phyloP scores from a whole-genome alignment of 2,888 invertebrate genomes.

The Idaea aversata region DNA sequence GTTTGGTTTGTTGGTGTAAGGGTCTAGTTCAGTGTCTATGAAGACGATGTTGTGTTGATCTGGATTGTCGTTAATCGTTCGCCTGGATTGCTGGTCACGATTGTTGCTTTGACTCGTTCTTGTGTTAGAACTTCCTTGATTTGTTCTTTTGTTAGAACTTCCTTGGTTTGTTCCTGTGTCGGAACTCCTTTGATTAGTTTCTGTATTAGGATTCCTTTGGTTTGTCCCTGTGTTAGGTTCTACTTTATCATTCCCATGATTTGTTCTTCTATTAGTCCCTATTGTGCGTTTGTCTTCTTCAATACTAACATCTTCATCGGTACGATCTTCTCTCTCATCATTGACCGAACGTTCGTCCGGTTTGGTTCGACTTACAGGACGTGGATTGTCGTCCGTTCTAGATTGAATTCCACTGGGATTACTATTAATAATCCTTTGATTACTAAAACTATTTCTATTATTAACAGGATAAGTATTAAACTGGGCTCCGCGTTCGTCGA shows the following conservation, averaged over 20 bases:
- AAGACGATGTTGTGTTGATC: neutral
- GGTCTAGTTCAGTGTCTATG: neutral
- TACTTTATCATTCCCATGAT: neutral
- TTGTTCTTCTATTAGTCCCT: neutral
- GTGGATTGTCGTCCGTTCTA: neutral
- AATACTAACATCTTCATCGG: neutral
- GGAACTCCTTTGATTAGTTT: neutral
- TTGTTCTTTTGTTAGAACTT: neutral
- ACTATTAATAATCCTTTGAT: neutral
- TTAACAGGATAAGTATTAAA: neutral
- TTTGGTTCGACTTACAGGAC: neutral
- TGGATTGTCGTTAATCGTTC: neutral
- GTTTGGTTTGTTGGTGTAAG: conserved; percentile 7
- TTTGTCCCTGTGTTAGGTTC: neutral
- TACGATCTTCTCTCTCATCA: neutral
- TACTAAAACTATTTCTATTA: neutral
- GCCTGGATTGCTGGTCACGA: neutral
- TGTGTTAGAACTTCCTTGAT: neutral
- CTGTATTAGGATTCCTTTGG: neutral
- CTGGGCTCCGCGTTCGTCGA: neutral
- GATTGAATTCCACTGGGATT: neutral
- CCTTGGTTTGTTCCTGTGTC: neutral
- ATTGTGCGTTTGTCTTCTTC: neutral
- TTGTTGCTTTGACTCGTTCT: neutral
- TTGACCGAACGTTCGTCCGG: neutral